phyloP scores from a whole-genome alignment of 2,888 invertebrate genomes.

The Linnaemya vulpina region DNA sequence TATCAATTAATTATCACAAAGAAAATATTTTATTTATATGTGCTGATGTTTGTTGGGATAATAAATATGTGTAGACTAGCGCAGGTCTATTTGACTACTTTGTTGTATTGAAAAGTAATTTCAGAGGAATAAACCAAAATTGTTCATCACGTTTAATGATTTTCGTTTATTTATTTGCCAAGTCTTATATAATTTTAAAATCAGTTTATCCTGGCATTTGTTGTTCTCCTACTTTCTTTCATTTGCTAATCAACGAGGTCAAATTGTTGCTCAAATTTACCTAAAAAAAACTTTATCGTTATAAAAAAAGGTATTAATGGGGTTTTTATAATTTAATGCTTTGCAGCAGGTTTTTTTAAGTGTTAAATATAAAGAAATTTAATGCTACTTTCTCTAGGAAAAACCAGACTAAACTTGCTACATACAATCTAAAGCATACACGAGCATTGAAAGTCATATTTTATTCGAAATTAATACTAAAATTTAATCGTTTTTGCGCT shows the following conservation, averaged over 20 bases:
- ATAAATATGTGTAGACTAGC: constrained; percentile 6
- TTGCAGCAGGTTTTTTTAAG: background rate
- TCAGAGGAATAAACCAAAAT: constrained; percentile 14
- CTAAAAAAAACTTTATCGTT: background rate
- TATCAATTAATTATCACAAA: too few relatives aligned
- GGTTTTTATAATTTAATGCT: background rate
- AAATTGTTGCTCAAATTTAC: background rate
- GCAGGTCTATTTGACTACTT: constrained; percentile 3
- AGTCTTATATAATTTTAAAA: background rate
- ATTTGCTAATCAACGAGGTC: constrained; percentile 47
- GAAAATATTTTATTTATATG: background rate
- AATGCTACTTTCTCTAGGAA: too few relatives aligned
- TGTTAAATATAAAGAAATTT: too few relatives aligned
- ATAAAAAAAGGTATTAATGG: background rate
- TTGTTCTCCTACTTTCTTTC: background rate
- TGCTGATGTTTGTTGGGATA: background rate
- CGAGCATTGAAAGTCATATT: too few relatives aligned
- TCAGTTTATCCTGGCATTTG: background rate
- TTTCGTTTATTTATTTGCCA: constrained; percentile 24
- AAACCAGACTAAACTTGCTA: too few relatives aligned
- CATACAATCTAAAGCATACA: too few relatives aligned
- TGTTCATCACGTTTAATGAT: constrained; percentile 60
- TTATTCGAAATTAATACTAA: too few relatives aligned
- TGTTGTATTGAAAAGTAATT: constrained; percentile 27
- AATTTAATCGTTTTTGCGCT: too few relatives aligned